Base-by-base conservation (phyloP, 2,888 invertebrate species). In the Ophioninae sp. region DNA sequence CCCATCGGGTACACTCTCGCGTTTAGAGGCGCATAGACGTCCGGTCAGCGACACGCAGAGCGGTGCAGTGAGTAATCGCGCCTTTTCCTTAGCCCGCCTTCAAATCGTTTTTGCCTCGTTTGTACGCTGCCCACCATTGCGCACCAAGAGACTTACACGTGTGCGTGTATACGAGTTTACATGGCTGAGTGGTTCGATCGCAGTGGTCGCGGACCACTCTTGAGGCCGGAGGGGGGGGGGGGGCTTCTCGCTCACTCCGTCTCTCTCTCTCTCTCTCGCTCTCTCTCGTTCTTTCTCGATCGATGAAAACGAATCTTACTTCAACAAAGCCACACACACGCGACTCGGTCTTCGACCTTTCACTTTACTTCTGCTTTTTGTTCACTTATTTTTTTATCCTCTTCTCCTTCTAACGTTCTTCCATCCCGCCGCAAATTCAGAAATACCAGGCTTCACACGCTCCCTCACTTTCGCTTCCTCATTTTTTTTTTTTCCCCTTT, bases 1-100 rank as follows among this genome's bases (percentile, higher is more conserved):
- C 41, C 10, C 44, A 3, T 13, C 30, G 30, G 10, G 44, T 44
- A 68, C 64, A 82, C 41, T 50, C 37, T 65, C 62, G 57, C 64
- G 23, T 62, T 50, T 73, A 61, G 30, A 56, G 17, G 37, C 65
- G 65, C 44, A 81, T 82, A 84, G 76, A 81, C 86, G 86, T 86
- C 85, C 86, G 86, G 85, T 86, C 85, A 85, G 85, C 85, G 85
- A 86, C 85, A 85, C 85, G 79, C 69, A 37, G 65, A 62, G 69
- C 56, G 73, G 82, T 79, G 85, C 61, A 83, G 84, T 82, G 85
- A 85, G 76, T 84, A 85, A 85, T 85, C 85, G 82, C 80, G 76
- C 84, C 64, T 84, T 82, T 73, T 72, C 76, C 59, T 59, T 67
- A 39, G 80, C 77, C 69, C 70, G 73, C 75, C 77, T 75, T 76